Base-by-base conservation (phyloP, 2,113 vertebrate genomes). In the Aythya baeri region DNA sequence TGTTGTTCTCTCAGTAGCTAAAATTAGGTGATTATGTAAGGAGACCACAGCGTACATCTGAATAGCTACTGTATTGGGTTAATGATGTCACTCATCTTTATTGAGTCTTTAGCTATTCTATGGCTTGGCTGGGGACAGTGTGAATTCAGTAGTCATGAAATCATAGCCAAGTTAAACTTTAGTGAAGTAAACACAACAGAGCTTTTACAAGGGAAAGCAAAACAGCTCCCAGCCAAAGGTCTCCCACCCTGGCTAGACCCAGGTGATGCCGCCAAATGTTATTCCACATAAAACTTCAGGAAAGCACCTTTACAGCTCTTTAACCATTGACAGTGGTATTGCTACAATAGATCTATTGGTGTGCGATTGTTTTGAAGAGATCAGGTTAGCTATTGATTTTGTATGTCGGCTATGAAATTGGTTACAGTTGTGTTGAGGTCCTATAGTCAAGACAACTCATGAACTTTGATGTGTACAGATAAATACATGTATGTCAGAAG, bases 51-150 rank as follows among this genome's bases (percentile, higher is more conserved):
- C 25, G 70, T 92, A 95, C 49, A 43, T 96, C 97, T 97, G 97
- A 97, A 96, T 90, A 96, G 95, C 66, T 68, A 97, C 98, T 98
- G 97, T 95, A 91, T 95, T 97, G 96, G 96, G 97, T 97, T 98
- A 96, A 96, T 98, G 98, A 98, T 98, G 98, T 98, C 98, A 98
- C 91, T 93, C 54, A 55, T 93, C 81, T 96, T 96, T 83, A 96
- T 74, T 97, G 96, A 94, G 91, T 91, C 70, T 95, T 96, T 59
- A 96, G 94, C 97, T 96, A 93, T 97, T 97, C 86, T 87, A 89
- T 92, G 91, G 96, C 89, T 96, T 97, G 95, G 94, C 89, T 21
- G 2, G 34, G 66, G 84, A 77, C 66, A 80, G 80, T 11, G 32
- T 92, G 97, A 93, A 97, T 97, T 92, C 89, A 96, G 80, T 59